phyloP scores from a whole-genome alignment of 2,888 invertebrate genomes.

The Parasteatoda lunata region DNA sequence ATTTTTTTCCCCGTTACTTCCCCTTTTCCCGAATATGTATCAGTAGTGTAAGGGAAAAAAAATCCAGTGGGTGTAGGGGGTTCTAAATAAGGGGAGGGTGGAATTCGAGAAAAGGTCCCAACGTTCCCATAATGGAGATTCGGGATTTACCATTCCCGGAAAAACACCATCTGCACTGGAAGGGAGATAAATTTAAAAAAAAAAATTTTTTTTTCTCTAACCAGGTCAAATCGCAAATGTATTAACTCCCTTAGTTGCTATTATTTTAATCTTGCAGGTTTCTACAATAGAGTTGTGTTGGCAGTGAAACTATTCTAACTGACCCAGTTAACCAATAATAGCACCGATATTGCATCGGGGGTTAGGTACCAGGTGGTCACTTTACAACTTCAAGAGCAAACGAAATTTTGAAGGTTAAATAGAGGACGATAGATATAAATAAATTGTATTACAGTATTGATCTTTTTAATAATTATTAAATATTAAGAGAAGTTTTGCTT shows the following conservation, averaged over 20 bases:
- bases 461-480: too few relatives aligned
- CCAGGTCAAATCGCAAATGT: conserved; percentile 63
- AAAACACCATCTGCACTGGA: conserved; percentile 13
- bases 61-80: background rate
- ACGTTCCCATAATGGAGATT: conserved; percentile 51
- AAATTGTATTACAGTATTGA: background rate
- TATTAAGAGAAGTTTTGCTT: too few relatives aligned
- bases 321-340: conserved; percentile 57
- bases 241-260: conserved; percentile 38
- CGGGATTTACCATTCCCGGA: conserved; percentile 38
- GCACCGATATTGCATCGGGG: conserved; percentile 18
- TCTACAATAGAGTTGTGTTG: conserved; percentile 44
- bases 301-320: conserved; percentile 62
- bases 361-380: conserved; percentile 62
- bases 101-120: conserved; percentile 29
- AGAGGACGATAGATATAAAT: conserved; percentile 34
- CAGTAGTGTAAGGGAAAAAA: conserved; percentile 23
- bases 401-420: conserved; percentile 57
- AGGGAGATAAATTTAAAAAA: conserved; percentile 19
- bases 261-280: conserved; percentile 54
- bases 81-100: conserved; percentile 14
- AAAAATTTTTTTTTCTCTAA: conserved; percentile 9
- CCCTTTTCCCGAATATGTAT: conserved; percentile 22
- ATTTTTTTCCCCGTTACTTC: conserved; percentile 7
- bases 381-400: conserved; percentile 59